Conservation (phyloP, 2,797 vertebrate genomes). For the Clarias fuscus region DNA sequence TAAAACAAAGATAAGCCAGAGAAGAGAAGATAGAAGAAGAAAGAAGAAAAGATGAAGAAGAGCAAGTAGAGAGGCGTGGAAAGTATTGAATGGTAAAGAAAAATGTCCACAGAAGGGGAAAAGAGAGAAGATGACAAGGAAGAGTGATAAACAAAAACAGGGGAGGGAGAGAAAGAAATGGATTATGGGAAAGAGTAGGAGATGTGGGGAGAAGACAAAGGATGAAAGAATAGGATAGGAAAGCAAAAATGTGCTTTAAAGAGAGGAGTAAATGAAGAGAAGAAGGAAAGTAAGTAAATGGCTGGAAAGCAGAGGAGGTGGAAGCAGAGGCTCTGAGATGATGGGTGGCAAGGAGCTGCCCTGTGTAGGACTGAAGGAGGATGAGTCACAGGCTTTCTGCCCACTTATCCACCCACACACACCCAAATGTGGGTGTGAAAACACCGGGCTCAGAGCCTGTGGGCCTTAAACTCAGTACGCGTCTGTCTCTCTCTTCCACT, state of each 20-base stretch:
- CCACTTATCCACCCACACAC: conserved; percentile 58
- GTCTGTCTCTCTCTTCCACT: conserved; percentile 46
- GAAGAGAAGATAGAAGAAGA: conserved; percentile 4
- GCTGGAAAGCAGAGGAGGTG: conserved; percentile 19
- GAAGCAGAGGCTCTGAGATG: conserved; percentile 38
- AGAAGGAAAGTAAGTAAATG: conserved; percentile 26
- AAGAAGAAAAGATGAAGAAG: neutral
- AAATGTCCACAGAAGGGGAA: neutral
- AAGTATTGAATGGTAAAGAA: neutral
- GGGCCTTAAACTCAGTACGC: conserved; percentile 48
- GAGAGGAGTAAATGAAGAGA: neutral
- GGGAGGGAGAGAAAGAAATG: neutral
- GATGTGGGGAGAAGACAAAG: neutral
- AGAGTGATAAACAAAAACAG: neutral
- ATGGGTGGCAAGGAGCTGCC: conserved; percentile 49
- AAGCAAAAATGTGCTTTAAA: neutral
- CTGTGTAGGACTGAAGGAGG: conserved; percentile 54
- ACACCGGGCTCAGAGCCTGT: conserved; percentile 52
- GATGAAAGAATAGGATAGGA: neutral
- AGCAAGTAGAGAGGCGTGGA: neutral
- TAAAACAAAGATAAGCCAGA: neutral
- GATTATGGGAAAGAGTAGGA: neutral
- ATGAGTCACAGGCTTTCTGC: conserved; percentile 59
- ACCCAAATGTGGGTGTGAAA: conserved; percentile 61
- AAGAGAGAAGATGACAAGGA: neutral